Percentiles rank a stretch among this genome's conserved stretches.
These are phyloP conservation scores for Novumbra hubbsi DNA, from an alignment of 2,797 vertebrate genomes.

Conservation along the genomic window DNA sequence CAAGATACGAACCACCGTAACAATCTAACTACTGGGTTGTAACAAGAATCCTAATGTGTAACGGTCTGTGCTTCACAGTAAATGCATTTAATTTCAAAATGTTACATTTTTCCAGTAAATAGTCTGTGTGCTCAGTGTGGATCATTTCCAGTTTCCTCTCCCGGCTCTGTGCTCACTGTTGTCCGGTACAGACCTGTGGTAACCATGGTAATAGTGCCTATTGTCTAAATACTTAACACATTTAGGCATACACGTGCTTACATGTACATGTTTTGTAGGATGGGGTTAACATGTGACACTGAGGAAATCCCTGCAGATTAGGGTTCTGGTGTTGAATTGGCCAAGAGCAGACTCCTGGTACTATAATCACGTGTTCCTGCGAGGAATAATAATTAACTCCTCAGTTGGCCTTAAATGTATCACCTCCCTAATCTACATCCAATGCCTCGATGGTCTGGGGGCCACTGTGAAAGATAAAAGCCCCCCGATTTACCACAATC, in stretches of 20 bases:
- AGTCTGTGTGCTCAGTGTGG: too few relatives aligned
- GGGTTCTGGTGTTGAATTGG: neutral
- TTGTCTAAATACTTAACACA: neutral
- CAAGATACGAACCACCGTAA: too few relatives aligned
- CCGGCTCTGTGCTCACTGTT: too few relatives aligned
- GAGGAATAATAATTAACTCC: neutral
- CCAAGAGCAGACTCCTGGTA: neutral
- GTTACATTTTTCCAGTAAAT: too few relatives aligned
- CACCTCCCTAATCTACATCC: constrained; percentile 7
- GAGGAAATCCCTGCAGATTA: neutral
- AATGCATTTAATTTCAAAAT: too few relatives aligned
- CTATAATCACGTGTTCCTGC: neutral
- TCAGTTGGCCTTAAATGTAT: neutral
- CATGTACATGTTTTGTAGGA: neutral
- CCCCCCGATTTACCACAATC: neutral
- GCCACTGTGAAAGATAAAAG: neutral
- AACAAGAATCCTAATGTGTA: too few relatives aligned
- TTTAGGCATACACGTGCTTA: neutral
- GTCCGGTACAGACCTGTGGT: too few relatives aligned
- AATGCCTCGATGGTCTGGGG: neutral
- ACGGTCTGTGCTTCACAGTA: too few relatives aligned
- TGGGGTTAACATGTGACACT: neutral
- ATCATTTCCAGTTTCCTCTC: too few relatives aligned
- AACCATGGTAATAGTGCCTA: too few relatives aligned
- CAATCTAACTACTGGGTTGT: too few relatives aligned